These are phyloP conservation scores for Genyomyrus donnyi DNA, from an alignment of 2,113 vertebrate genomes.

Conservation along the genomic window DNA sequence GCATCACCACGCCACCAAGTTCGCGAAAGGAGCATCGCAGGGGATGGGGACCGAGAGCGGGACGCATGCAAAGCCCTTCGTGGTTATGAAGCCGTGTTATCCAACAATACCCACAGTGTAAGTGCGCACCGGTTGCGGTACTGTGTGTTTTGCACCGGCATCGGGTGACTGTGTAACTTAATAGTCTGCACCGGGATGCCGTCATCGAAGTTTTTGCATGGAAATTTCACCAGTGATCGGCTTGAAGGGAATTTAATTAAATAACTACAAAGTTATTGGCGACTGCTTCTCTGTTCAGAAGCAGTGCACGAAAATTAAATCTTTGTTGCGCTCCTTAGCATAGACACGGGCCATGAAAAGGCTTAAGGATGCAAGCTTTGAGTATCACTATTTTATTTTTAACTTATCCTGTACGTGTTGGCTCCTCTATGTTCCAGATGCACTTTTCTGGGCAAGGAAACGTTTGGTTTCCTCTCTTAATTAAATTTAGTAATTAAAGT, in stretches of 20 bases:
- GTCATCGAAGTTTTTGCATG: neutral
- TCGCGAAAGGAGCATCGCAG: conserved; percentile 39
- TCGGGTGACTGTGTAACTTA: neutral
- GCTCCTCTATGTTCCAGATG: neutral
- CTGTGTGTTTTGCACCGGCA: neutral
- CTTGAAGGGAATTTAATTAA: neutral
- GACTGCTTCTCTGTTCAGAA: neutral
- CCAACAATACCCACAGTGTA: conserved; percentile 75
- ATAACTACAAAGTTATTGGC: neutral
- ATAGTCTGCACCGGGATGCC: neutral
- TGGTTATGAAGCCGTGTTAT: conserved; percentile 58
- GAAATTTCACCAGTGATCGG: neutral
- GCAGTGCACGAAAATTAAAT: neutral
- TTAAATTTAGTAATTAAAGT: neutral
- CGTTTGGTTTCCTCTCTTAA: neutral
- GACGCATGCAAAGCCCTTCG: conserved; percentile 54
- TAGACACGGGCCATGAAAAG: neutral
- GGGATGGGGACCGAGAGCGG: conserved; percentile 25
- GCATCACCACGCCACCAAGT: conserved; percentile 30
- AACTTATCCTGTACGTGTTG: neutral
- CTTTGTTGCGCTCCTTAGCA: neutral
- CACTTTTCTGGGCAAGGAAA: neutral
- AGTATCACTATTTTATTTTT: neutral
- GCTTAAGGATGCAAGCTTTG: neutral
- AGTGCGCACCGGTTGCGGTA: conserved; percentile 42